Base-by-base conservation (phyloP, 2,113 vertebrate genomes). In the Eptatretus burgeri region DNA sequence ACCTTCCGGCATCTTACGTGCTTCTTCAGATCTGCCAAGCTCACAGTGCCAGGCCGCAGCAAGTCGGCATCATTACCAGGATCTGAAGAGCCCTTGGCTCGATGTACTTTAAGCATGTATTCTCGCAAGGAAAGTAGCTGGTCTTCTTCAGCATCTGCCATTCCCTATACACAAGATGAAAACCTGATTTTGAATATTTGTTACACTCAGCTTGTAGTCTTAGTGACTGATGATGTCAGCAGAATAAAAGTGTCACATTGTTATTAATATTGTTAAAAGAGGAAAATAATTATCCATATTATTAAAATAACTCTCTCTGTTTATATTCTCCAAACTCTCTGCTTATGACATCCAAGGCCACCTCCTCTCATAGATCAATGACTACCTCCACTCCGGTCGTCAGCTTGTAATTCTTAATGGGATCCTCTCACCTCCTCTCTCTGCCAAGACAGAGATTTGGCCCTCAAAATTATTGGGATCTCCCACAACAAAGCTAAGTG, bases 91-190 rank as follows among this genome's bases (percentile, higher is more conserved):
- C 88, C 87, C 74, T 94, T 95, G 56, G 91, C 89, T 74, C 85
- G 88, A 73, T 87, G 87, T 50, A 88, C 89, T 68, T 98, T 98
- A 66, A 95, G 75, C 89, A 95, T 95, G 67, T 93, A 98, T 70
- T 95, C 91, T 74, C 84, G 88, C 64, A 98, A 76, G 5, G 87
- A 82, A 74, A 98, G 71, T 52, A 98, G 81, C 69, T 98, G 88
- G 74, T 95, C 86, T 74, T 98, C 91, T 65, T 98, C 91, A 11
- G 82, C 78, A 69, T 95, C 88, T 0, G 83, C 93, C 91, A 98
- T 93, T 27, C 91, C 91, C 91, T 98, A 67, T 1, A 72, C 68
- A 49, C 27, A 41, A 41, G 27, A 41, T 41, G 27, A 41, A 41
- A 41, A 41, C 27, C 7, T 41, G 27, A 41, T 41, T 41, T 41